A percentile compares a stretch with the other conserved stretches of the same genome.
These are phyloP conservation scores for Rynchops niger DNA, from an alignment of 2,113 vertebrate species.

Conservation along the genomic window DNA sequence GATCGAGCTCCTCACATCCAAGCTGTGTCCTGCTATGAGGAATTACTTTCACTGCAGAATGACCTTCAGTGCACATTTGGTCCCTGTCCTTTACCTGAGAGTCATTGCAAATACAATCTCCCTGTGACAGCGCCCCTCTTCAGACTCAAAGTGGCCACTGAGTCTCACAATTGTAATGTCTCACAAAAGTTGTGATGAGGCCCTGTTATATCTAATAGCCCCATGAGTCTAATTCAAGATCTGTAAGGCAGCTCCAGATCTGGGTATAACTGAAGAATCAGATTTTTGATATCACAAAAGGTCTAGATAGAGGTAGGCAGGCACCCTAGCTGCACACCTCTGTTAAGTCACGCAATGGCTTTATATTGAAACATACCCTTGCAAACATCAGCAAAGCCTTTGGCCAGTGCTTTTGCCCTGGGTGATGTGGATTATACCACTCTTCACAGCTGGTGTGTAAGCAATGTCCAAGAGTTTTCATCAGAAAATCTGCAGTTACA, in stretches of 20 bases:
- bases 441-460: not conserved
- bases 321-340: not conserved
- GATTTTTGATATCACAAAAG: not conserved
- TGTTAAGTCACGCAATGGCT: not conserved
- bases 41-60: not conserved
- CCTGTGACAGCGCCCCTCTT: not conserved
- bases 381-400: not conserved
- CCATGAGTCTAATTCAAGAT: not conserved
- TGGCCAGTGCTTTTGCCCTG: not conserved
- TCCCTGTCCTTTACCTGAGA: not conserved
- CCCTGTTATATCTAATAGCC: not conserved
- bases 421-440: accelerated
- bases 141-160: not conserved
- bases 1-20: not conserved
- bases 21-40: not conserved
- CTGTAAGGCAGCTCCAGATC: not conserved
- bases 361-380: not conserved
- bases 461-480: not conserved
- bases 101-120: not conserved
- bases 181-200: not conserved
- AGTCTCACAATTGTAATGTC: not conserved
- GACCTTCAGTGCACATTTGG: not conserved
- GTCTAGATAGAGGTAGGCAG: not conserved
- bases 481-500: not conserved
- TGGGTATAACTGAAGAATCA: not conserved